These are phyloP conservation scores for Melanaphis sacchari DNA, from an alignment of 1,140 invertebrate species.

Conservation along the genomic window DNA sequence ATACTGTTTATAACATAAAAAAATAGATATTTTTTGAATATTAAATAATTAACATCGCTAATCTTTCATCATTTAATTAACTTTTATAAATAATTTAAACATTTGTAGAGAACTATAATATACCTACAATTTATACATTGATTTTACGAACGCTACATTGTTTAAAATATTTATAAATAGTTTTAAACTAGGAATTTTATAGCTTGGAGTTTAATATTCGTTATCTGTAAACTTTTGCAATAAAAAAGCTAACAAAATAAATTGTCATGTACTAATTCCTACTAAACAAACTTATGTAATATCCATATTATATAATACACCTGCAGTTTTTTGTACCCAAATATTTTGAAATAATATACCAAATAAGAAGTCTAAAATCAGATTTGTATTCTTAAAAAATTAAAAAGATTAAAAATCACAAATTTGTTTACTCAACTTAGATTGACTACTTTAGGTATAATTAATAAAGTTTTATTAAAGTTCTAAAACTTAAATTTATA, in stretches of 20 bases:
- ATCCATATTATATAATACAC: background rate
- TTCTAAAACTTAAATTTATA: background rate
- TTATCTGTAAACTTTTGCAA: background rate
- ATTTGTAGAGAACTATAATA: background rate
- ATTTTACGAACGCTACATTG: background rate
- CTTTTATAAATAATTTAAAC: background rate
- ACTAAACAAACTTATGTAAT: background rate
- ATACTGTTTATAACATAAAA: too few species aligned
- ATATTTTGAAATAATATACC: background rate
- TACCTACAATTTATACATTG: background rate
- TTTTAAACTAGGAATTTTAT: background rate
- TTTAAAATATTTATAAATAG: background rate
- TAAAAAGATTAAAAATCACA: background rate
- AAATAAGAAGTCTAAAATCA: background rate
- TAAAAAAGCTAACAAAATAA: background rate
- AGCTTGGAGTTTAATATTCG: background rate
- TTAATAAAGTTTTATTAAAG: background rate
- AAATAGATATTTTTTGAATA: background rate
- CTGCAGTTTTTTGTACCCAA: background rate
- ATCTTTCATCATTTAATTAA: background rate
- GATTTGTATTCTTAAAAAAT: background rate
- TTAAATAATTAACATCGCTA: background rate
- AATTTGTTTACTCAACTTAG: background rate
- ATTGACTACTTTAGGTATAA: background rate
- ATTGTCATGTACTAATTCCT: background rate